Evolutionary conservation across 1,140 invertebrate genomes (phyloP).

Genomic region (Drosophila ohnishii): DNA sequence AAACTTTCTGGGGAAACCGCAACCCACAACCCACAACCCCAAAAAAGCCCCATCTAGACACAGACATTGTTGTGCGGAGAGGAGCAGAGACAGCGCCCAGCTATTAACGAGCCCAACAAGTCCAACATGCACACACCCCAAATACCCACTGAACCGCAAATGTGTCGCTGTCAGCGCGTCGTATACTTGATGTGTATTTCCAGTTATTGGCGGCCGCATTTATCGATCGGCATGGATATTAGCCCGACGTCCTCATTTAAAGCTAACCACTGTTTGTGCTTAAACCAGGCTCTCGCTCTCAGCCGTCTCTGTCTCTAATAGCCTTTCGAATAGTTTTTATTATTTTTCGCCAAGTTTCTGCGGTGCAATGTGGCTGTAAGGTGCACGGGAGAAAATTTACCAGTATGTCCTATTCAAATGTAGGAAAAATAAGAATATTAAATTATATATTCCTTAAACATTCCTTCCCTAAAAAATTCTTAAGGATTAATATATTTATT

Average conservation of each 20-base stretch:
- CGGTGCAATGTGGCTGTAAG: constrained; percentile 10
- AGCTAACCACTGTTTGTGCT: constrained; percentile 34
- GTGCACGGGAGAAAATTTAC: not conserved
- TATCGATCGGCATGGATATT: constrained; percentile 80
- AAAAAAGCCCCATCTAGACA: constrained; percentile 21
- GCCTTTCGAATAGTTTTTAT: constrained; percentile 55
- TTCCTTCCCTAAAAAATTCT: no score
- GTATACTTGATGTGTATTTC: constrained; percentile 78
- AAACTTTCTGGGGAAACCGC: constrained; percentile 19
- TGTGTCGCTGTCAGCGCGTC: constrained; percentile 60
- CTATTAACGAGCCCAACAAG: constrained; percentile 31
- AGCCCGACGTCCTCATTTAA: constrained; percentile 73
- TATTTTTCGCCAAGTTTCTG: constrained; percentile 47
- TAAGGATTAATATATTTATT: not conserved
- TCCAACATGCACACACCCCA: constrained; percentile 45
- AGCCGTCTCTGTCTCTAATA: constrained; percentile 36
- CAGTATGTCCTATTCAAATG: not conserved
- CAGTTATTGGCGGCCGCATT: constrained; percentile 70
- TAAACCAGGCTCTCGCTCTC: constrained; percentile 16
- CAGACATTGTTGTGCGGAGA: constrained; percentile 30
- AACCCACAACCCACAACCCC: constrained; percentile 11
- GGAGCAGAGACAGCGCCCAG: constrained; percentile 20
- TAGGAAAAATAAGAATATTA: not conserved
- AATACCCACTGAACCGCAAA: constrained; percentile 71
- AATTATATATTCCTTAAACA: not conserved